phyloP scores from a whole-genome alignment of 2,888 invertebrate species.

The Pammene aurita region DNA sequence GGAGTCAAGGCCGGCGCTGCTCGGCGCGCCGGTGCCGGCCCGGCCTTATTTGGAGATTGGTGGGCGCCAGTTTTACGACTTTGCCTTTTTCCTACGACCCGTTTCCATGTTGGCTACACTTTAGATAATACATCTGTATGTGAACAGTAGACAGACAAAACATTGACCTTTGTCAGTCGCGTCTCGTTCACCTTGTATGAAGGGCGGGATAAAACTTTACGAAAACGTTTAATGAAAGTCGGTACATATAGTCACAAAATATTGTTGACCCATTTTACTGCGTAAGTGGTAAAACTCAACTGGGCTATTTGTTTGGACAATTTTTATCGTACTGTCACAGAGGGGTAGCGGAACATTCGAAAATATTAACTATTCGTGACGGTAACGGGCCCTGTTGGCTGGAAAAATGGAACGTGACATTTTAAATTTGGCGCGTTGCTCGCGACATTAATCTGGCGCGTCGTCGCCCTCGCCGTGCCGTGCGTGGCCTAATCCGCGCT shows the following conservation, averaged over 20 bases:
- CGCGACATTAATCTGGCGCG: slow-evolving; percentile 79
- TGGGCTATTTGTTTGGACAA: slow-evolving; percentile 21
- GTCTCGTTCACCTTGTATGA: slow-evolving; percentile 58
- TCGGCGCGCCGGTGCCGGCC: slow-evolving; percentile 73
- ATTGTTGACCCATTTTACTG: slow-evolving; percentile 42
- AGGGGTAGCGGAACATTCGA: slow-evolving; percentile 60
- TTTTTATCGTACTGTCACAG: slow-evolving; percentile 32
- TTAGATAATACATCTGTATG: slow-evolving; percentile 67
- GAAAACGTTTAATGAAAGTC: slow-evolving; percentile 50
- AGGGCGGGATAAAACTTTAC: slow-evolving; percentile 55
- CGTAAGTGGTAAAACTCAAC: slow-evolving; percentile 13
- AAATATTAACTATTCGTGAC: slow-evolving; percentile 65
- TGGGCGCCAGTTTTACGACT: slow-evolving; percentile 83
- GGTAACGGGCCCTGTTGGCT: slow-evolving; percentile 70
- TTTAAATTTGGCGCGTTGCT: slow-evolving; percentile 80
- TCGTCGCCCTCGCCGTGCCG: slow-evolving; percentile 74
- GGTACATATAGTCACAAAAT: slow-evolving; percentile 47
- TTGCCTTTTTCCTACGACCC: slow-evolving; percentile 77
- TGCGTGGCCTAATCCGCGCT: slow-evolving; percentile 79
- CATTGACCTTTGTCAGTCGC: slow-evolving; percentile 63
- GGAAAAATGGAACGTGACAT: slow-evolving; percentile 81
- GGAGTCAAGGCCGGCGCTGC: slow-evolving; percentile 79
- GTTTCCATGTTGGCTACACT: slow-evolving; percentile 73
- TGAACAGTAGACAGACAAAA: slow-evolving; percentile 61
- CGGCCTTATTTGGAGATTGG: slow-evolving; percentile 82